These are phyloP conservation scores for Tricholaema leucomelas DNA, from an alignment of 2,113 vertebrate species.

Conservation along the genomic window DNA sequence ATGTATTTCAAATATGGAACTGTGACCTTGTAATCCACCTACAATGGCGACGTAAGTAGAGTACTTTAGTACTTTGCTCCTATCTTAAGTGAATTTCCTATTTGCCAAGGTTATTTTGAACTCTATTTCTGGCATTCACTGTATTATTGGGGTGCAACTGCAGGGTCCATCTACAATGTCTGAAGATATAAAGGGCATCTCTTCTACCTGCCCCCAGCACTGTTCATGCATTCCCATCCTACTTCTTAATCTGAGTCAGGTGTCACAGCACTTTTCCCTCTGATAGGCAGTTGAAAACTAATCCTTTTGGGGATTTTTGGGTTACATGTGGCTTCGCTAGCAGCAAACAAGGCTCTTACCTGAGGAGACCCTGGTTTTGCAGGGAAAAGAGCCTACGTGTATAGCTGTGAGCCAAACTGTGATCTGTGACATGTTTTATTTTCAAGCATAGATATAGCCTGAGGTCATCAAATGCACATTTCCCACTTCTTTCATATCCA, in stretches of 20 bases:
- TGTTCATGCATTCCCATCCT: background rate
- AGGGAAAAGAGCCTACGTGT: background rate
- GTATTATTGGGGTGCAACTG: background rate
- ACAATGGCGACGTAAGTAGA: background rate
- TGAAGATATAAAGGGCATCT: background rate
- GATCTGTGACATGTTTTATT: background rate
- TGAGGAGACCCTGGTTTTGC: background rate
- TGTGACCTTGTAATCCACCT: background rate
- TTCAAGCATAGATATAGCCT: background rate
- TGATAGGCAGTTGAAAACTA: background rate
- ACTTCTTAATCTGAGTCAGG: background rate
- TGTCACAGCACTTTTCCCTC: background rate
- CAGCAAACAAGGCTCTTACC: background rate
- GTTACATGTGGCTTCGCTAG: background rate
- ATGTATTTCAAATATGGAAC: background rate
- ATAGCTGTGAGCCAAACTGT: background rate
- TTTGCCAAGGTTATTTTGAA: background rate
- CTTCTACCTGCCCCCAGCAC: too few relatives aligned
- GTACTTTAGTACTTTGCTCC: background rate
- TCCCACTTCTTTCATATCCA: background rate
- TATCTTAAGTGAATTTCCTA: background rate
- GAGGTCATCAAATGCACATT: background rate
- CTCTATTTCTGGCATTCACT: background rate
- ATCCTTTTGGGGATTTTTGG: background rate
- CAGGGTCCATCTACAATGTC: background rate